Evolutionary conservation across 2,113 vertebrate genomes (phyloP).

Genomic region (Myotis davidii): DNA sequence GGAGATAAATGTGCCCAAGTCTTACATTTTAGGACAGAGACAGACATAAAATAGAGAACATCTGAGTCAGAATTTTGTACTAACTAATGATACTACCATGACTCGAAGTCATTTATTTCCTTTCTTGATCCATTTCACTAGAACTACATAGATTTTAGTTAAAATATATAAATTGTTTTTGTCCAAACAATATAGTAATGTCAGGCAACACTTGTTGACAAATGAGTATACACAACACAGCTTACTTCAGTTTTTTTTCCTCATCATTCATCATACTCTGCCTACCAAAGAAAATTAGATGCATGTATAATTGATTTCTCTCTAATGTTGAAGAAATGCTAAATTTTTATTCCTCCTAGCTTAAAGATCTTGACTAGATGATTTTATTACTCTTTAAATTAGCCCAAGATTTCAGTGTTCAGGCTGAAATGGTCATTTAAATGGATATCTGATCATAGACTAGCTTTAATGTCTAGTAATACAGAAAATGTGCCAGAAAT

Average conservation of each 20-base stretch:
- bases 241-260: not conserved
- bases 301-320: not conserved
- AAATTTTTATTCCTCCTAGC: constrained; percentile 65
- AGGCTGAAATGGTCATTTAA: not conserved
- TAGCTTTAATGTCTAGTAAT: not conserved
- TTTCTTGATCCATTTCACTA: not conserved
- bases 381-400: constrained; percentile 54
- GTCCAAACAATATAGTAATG: not conserved
- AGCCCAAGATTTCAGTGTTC: not conserved
- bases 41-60: not conserved
- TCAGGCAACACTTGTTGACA: not conserved
- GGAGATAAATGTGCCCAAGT: not conserved
- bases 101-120: not conserved
- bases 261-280: not conserved
- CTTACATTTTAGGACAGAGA: not conserved
- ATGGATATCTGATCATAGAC: not conserved
- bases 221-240: not conserved
- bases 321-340: not conserved
- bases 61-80: not conserved
- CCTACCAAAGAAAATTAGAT: not conserved
- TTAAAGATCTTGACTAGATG: constrained; percentile 63
- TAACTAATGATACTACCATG: not conserved
- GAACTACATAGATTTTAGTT: not conserved
- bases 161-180: not conserved
- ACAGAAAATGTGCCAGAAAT: not conserved